Base-by-base conservation (phyloP, 2,113 vertebrate species). In the Geococcyx californianus region DNA sequence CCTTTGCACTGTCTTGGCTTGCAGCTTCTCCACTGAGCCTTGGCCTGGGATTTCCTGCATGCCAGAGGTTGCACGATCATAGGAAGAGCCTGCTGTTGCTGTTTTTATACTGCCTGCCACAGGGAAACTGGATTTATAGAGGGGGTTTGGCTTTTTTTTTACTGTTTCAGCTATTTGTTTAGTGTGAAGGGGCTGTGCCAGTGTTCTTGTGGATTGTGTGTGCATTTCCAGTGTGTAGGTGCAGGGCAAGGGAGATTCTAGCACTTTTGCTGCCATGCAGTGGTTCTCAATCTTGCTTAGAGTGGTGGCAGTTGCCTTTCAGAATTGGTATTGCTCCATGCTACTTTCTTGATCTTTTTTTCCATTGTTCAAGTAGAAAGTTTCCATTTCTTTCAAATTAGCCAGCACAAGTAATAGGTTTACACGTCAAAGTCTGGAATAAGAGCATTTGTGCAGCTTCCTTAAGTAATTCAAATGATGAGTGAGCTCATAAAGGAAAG, bases 401-500 rank as follows among this genome's bases (percentile, higher is more conserved):
- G 25, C 63, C 23, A 81, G 21, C 28, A 62, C 36, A 6, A 60
- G n/a, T 88, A 87, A 72, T 73, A 36, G n/a, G 66, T 73, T n/a
- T 76, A 31, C 49, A 16, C 63, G 47, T 94, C 77, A 62, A 56
- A 86, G 66, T 62, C 58, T 84, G 45, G 59, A 88, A 75, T 88
- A 45, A 81, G 81, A 84, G 38, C 34, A 10, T 89, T 81, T 89
- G 19, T 74, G 34, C 42, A 74, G 70, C 64, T 94, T 95, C 69
- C 69, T 78, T 67, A 81, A 81, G 76, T 75, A 73, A 75, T 84
- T 87, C 76, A 94, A 78, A 70, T 0, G 2, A 69, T 51, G 60
- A 91, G 66, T 84, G 81, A 93, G 52, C 56, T 94, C 74, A 93
- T 91, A 87, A 91, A 89, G 64, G 83, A 60, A 81, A 68, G 24